phyloP scores from a whole-genome alignment of 2,888 invertebrate species.

The Abrostola triplasia region DNA sequence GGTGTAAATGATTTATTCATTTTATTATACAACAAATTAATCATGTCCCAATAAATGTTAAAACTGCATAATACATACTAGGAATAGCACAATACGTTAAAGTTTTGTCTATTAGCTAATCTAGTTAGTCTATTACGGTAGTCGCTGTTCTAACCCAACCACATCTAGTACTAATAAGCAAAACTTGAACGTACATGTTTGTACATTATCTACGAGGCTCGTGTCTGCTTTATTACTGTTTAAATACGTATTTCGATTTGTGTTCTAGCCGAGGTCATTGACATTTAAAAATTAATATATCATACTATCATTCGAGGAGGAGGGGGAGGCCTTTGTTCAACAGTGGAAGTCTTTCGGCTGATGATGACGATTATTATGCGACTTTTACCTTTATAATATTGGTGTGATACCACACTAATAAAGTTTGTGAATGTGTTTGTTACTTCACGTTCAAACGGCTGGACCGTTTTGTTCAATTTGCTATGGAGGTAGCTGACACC shows the following conservation, averaged over 20 bases:
- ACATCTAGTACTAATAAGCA: constrained; percentile 1
- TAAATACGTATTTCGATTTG: not conserved
- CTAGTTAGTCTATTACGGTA: constrained; percentile 1
- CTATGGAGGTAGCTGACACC: too few relatives aligned
- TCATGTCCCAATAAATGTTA: not conserved
- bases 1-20: too few relatives aligned
- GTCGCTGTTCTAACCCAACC: not conserved
- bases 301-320: too few relatives aligned
- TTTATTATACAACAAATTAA: too few relatives aligned
- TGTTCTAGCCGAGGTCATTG: not conserved
- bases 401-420: too few relatives aligned
- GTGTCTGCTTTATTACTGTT: not conserved
- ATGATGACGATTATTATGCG: too few relatives aligned
- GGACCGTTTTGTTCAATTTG: too few relatives aligned
- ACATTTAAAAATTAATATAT: not conserved
- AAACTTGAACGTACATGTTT: constrained; percentile 1
- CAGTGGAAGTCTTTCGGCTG: too few relatives aligned
- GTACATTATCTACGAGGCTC: not conserved
- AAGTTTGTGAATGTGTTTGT: too few relatives aligned
- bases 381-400: too few relatives aligned
- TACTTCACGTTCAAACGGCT: too few relatives aligned
- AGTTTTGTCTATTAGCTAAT: constrained; percentile 4
- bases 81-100: not conserved
- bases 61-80: not conserved
- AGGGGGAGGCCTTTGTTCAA: too few relatives aligned